Conservation (phyloP, 1,140 invertebrate species). For the Melitaea cinxia region DNA sequence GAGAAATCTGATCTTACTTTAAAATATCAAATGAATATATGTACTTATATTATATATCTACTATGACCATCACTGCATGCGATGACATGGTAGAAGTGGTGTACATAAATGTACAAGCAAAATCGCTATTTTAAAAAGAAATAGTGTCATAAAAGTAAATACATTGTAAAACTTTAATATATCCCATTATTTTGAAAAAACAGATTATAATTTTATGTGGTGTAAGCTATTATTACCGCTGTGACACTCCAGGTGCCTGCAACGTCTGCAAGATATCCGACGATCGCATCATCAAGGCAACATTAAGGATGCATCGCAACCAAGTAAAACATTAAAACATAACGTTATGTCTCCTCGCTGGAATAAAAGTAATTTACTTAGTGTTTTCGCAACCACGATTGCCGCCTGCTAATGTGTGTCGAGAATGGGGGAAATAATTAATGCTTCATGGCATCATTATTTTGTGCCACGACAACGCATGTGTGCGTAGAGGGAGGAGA, state of each 20-base stretch:
- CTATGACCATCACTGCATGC: no score
- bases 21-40: no score
- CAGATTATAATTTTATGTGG: background rate
- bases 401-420: constrained; percentile 40
- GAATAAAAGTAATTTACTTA: constrained; percentile 54
- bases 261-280: background rate
- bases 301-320: background rate
- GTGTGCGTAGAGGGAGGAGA: constrained; percentile 59
- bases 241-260: constrained; percentile 4
- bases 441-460: constrained; percentile 64
- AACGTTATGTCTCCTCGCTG: constrained; percentile 33
- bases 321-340: constrained; percentile 24
- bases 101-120: background rate
- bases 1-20: no score
- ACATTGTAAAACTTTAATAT: background rate
- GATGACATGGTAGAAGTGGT: no score
- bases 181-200: constrained; percentile 4
- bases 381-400: constrained; percentile 49
- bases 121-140: background rate
- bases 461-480: constrained; percentile 48
- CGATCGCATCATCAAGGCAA: background rate
- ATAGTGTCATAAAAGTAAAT: background rate
- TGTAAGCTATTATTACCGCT: constrained; percentile 5
- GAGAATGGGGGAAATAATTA: constrained; percentile 65
- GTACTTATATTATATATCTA: no score